Base-by-base conservation (phyloP, 2,888 invertebrate genomes). In the Gonocerus acuteangulatus region DNA sequence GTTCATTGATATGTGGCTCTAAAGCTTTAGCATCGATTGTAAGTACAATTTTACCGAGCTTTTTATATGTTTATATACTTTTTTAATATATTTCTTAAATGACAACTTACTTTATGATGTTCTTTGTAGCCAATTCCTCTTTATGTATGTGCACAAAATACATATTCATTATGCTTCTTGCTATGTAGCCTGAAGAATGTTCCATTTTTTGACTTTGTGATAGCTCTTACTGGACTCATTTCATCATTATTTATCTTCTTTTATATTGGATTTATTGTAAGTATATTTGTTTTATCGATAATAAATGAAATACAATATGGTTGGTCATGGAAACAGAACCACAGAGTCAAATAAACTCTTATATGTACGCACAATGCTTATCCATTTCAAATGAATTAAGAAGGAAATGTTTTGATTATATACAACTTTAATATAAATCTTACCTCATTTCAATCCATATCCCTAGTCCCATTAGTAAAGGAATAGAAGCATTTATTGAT, bases 11-110 rank as follows among this genome's bases (percentile, higher is more conserved):
- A 39, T 67, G 70, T 15, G 70, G 70, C 11, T 71, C 71, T 1
- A 71, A 71, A 60, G 71, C 71, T 18, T 62, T 71, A 27, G 64
- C 70, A 27, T 57, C 63, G 16, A 63, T 71, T 56, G 69, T 69
- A 66, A 69, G 67, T 61, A 18, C 9, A 11, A 7, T 4, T 15
- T 42, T 47, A 13, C n/a, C 7, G 44, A 44, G 9, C 6, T 44
- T 6, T n/a, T 9, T 44, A 7, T 7, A 44, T 15, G n/a, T 15
- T 44, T 44, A 44, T 9, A 11, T 44, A 13, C 16, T 6, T 9
- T 15, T 11, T 7, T 13, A 9, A 44, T 44, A 27, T 6, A 27
- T 27, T 27, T 6, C 4, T 27, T 27, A 27, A 27, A 9, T 27
- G 9, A 27, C 4, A 27, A 27, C 9, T 27, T 9, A 27, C 4